Evolutionary conservation across 2,113 vertebrate genomes (phyloP).

Genomic region (Odontophorus gujanensis): DNA sequence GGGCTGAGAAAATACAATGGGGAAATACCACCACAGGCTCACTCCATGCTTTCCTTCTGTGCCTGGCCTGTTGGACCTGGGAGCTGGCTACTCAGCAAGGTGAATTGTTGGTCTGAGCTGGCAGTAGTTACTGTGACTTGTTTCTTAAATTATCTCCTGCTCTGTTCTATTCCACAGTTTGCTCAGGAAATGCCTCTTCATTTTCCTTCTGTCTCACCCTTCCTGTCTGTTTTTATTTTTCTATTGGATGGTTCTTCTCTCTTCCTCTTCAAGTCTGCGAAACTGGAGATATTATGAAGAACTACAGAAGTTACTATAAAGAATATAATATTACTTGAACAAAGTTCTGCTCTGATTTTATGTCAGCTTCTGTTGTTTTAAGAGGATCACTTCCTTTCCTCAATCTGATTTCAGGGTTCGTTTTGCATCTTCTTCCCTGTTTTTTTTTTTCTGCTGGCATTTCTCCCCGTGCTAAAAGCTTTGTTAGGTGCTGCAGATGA

Average conservation of each 20-base stretch:
- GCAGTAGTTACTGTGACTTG: not conserved
- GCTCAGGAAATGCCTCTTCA: not conserved
- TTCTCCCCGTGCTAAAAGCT: not conserved
- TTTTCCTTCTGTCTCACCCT: conserved; percentile 9
- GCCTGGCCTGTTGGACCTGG: not conserved
- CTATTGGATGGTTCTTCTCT: not conserved
- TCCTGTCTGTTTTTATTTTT: not conserved
- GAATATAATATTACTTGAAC: not conserved
- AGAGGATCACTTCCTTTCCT: not conserved
- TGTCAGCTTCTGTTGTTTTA: not conserved
- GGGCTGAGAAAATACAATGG: not conserved
- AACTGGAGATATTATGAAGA: rapidly evolving
- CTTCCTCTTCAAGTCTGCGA: not conserved
- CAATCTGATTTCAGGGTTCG: conserved; percentile 11
- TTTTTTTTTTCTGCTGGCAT: not conserved
- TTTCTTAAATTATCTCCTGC: not conserved
- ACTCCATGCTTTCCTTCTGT: not conserved
- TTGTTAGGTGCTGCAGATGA: not conserved
- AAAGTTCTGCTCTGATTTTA: not conserved
- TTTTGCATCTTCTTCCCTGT: not conserved
- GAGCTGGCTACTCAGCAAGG: not conserved
- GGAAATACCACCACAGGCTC: rapidly evolving
- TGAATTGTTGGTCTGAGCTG: not conserved
- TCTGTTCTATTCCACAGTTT: not conserved
- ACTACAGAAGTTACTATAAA: not conserved